Percentiles rank a stretch among this genome's conserved stretches.
Conservation (phyloP, 2,113 vertebrate genomes). For the Salvelinus namaycush region DNA sequence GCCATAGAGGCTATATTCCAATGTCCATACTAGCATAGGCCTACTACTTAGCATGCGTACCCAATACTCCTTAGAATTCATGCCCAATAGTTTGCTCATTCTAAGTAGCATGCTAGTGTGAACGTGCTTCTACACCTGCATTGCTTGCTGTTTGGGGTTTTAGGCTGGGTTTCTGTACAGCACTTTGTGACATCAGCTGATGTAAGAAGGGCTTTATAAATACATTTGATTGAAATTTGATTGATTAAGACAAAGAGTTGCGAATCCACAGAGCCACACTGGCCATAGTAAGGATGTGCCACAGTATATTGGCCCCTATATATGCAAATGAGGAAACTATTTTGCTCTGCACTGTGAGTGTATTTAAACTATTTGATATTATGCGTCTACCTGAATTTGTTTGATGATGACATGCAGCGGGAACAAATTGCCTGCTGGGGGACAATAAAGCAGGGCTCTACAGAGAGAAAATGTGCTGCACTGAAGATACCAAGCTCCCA, state of each 20-base stretch:
- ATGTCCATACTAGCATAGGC: no score
- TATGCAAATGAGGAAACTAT: slow-evolving; percentile 16
- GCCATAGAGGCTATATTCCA: background rate
- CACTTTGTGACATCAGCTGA: no score
- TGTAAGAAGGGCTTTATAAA: no score
- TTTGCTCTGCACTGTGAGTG: background rate
- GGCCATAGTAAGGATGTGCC: background rate
- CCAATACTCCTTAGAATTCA: no score
- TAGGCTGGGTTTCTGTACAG: no score
- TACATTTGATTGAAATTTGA: no score
- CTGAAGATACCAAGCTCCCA: slow-evolving; percentile 28
- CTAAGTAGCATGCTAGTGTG: slow-evolving; percentile 21
- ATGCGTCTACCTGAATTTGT: slow-evolving; percentile 13
- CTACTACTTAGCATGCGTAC: no score
- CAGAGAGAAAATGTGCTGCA: slow-evolving; percentile 21
- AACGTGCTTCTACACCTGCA: no score
- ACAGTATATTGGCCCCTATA: background rate
- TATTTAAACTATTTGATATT: background rate
- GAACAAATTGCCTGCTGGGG: slow-evolving; percentile 18
- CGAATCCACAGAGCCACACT: background rate
- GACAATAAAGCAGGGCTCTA: slow-evolving; percentile 22
- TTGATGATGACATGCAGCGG: background rate
- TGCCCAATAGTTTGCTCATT: background rate
- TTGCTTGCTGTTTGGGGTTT: no score
- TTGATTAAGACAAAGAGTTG: background rate